Evolutionary conservation across 1,140 invertebrate species (phyloP), one percentile per base, ranked within the genome.

Genomic region (Ceratosolen solmsi): DNA sequence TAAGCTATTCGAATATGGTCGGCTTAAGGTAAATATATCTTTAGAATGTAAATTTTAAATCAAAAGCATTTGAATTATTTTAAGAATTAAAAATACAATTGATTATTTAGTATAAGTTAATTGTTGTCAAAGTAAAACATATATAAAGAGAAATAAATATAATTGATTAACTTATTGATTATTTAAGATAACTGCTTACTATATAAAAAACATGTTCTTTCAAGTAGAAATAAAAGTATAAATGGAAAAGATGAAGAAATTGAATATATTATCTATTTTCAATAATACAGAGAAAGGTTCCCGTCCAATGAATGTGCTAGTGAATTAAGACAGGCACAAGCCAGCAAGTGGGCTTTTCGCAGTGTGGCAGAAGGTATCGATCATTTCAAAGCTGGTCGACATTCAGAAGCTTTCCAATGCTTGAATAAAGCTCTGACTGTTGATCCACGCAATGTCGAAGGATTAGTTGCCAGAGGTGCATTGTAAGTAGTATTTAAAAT

Each of bases 401-500:
- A 97, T 87, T 94, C 96, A 8, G 97, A 99, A 93, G 98, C 98
- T 58, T 98, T 98, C 92, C 97, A 98, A 89, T 97, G 96, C 87
- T 93, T 99, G 1, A 99, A 98, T 91, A 97, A 97, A 92, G 97
- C 97, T 2, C 91, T 99, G 2, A 96, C 95, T 88, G 98, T 99
- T 86, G 98, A 99, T 93, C 94, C 96, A 13, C 93, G 95, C 84
- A 99, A 98, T 93, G 97, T 98, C 1, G 98, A 99, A 92, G 98
- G 97, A 68, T 92, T 98, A 63, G 97, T 98, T 0, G 98, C 98
- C 17, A 93, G 97, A 89, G 98, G 97, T 84, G 97, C 97, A 68
- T 91, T 99, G 89, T 95, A 92, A 94, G 94, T 93, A 77, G 3
- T 1, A 33, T 63, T 63, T 63, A 30, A 33, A 17, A 17, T 63